Evolutionary conservation across 2,888 invertebrate species (phyloP), one percentile per base, ranked within the genome.

Genomic region (Galerucella pusilla): DNA sequence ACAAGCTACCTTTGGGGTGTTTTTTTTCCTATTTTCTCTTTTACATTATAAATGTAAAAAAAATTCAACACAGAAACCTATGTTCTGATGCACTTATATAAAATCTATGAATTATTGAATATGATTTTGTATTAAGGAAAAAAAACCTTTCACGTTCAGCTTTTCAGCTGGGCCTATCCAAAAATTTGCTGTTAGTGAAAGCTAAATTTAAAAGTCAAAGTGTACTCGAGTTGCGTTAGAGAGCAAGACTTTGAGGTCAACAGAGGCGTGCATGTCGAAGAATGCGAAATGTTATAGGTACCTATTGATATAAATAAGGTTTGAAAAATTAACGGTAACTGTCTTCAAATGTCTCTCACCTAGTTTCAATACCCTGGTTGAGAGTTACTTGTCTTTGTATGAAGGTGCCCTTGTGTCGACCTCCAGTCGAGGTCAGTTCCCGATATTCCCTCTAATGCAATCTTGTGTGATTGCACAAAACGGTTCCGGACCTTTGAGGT

Each of bases 51-150:
- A 7, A 57, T 57, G 57, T 11, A 63, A 63, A n/a, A 42, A 61
- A 28, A 35, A 35, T 61, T 61, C 61, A 35, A 35, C 61, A 46
- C 28, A 20, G 11, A 5, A 60, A 61, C 61, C 61, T 35, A 20
- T 60, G 61, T 28, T 61, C 14, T 61, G 63, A 45, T 42, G n/a
- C 35, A 63, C 16, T 42, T 63, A 16, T 63, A 46, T 45, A 65
- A 65, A 65, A 65, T 65, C 46, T 16, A 72, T 72, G 66, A 72
- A 72, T 72, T 66, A 72, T 72, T 72, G 66, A 72, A 60, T 25
- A 60, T 60, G 60, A 66, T 67, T 35, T 67, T 14, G 46, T 35
- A 63, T 59, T 20, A 59, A 28, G 28, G n/a, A 66, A 66, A 71
- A 71, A 71, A 72, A 60, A 59, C 66, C 66, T 65, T 71, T 64